phyloP scores from a whole-genome alignment of 92 coral and sea anemone genomes.

The Heteractis magnifica region DNA sequence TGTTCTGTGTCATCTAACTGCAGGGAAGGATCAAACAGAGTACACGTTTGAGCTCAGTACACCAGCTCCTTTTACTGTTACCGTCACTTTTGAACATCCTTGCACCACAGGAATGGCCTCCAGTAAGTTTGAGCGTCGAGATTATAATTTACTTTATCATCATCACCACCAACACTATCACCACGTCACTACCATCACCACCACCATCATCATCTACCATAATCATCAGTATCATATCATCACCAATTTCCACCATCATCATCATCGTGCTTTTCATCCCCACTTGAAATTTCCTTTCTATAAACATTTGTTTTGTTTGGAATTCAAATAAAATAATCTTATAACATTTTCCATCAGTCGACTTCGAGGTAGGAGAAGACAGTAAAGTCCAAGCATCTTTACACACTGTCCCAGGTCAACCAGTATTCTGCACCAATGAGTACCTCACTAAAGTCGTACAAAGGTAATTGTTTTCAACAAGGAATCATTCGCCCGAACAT shows the following conservation, averaged over 20 bases:
- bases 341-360: constrained; percentile 55
- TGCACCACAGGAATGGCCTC: constrained; percentile 87
- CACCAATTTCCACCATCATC: background rate
- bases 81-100: constrained; percentile 92
- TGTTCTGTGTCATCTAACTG: background rate
- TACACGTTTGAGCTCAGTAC: constrained; percentile 78
- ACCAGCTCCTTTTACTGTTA: constrained; percentile 79
- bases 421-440: constrained; percentile 81
- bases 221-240: background rate
- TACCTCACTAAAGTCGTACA: constrained; percentile 90
- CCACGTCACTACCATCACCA: background rate
- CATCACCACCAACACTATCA: background rate
- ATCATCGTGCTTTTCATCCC: background rate
- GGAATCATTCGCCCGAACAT: background rate
- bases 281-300: background rate
- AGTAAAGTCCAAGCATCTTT: constrained; percentile 69
- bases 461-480: constrained; percentile 49
- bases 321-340: no score
- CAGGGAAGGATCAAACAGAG: constrained; percentile 56
- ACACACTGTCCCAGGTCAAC: constrained; percentile 79
- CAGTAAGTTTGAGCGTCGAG: constrained; percentile 43
- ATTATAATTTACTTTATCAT: background rate
- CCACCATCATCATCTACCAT: background rate
- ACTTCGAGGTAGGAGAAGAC: constrained; percentile 73
- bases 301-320: background rate